Evolutionary conservation across 2,113 vertebrate species (phyloP).

Genomic region (Ascaphus truei): DNA sequence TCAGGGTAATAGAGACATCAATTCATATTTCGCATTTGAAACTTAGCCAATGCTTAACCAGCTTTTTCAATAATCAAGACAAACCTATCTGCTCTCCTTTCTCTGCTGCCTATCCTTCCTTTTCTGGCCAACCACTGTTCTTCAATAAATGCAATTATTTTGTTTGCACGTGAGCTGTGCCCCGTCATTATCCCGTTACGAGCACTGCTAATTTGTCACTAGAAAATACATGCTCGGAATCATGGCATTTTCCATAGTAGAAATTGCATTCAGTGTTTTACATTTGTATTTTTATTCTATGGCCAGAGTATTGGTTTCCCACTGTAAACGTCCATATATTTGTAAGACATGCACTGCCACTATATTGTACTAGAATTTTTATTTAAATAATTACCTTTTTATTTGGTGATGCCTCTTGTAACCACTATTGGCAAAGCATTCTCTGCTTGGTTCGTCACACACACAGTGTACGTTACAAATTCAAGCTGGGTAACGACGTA

Average conservation of each 20-base stretch:
- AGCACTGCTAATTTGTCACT: neutral
- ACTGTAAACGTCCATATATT: too few relatives aligned
- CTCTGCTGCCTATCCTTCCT: neutral
- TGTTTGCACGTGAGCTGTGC: neutral
- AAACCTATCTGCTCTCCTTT: constrained; percentile 9
- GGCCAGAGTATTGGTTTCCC: too few relatives aligned
- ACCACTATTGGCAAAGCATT: too few relatives aligned
- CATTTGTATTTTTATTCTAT: neutral
- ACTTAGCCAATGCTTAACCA: constrained; percentile 4
- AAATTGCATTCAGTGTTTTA: too few relatives aligned
- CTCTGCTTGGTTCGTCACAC: too few relatives aligned
- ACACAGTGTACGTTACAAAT: too few relatives aligned
- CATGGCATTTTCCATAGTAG: too few relatives aligned
- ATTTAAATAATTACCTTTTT: too few relatives aligned
- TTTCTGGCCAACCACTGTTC: neutral
- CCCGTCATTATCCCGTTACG: neutral
- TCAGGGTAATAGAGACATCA: constrained; percentile 1
- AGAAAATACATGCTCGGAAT: too few relatives aligned
- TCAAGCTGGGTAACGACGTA: too few relatives aligned
- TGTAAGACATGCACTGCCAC: neutral
- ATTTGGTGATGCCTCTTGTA: too few relatives aligned
- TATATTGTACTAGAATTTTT: neutral
- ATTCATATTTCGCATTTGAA: constrained; percentile 20
- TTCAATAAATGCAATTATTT: constrained; percentile 9
- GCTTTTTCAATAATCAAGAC: constrained; percentile 17